Evolutionary conservation across 2,888 invertebrate species (phyloP), one percentile per base, ranked within the genome.

Genomic region (Leuctra nigra): DNA sequence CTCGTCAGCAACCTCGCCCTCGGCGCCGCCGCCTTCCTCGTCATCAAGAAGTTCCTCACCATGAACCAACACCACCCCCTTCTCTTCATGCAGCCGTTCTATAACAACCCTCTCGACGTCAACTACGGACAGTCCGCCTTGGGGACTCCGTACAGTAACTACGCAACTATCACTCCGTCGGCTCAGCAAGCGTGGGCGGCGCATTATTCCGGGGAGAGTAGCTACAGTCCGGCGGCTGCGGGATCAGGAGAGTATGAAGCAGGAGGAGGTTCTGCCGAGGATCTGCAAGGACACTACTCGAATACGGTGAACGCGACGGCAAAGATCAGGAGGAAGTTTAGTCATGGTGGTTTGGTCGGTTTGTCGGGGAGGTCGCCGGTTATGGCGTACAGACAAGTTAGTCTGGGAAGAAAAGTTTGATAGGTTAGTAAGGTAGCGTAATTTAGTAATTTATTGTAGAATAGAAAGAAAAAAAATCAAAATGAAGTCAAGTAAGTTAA

Each of bases 1-100:
- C 69, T 82, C n/a, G 77, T 85, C 46, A 84, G 85, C 52, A 86
- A 86, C 66, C 66, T 84, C 60, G 86, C 86, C 0, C 70, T 86
- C 11, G 63, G 84, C n/a, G 76, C 83, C 11, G 81, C 86, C 0
- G 73, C 76, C 0, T 75, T 80, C 61, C 75, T 86, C 68, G 76
- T 81, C 3, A 67, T 77, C 60, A 83, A 81, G 69, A 80, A 77
- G 65, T 33, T 53, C 41, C 9, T 52, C 55, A 11, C 11, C 47
- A n/a, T n/a, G n/a, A 0, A 29, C 50, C 1, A 22, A 20, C 3
- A 29, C 1, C 46, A 58, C 58, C 75, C 74, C 70, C 72, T 77
- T 63, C 76, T 77, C 61, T 75, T 76, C 68, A 72, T 76, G 67
- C 76, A 76, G 74, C 76, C 66, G 75, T 76, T 73, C 77, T 76